Percentiles rank a stretch among this genome's conserved stretches.
Evolutionary conservation across 2,797 vertebrate species (phyloP).

Genomic region (Cyclura pinguis): DNA sequence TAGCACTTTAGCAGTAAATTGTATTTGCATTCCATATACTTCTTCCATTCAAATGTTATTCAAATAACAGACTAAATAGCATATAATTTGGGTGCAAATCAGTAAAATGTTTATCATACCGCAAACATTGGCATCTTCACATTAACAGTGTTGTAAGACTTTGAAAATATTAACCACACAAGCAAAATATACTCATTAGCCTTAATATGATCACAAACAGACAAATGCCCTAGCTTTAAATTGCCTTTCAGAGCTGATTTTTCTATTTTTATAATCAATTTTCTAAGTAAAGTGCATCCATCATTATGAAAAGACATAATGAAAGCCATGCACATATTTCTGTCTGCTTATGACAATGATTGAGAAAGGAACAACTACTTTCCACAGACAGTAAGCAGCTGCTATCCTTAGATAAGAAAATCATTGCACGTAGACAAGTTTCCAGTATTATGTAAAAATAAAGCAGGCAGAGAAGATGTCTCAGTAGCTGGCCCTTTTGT

Average conservation of each 20-base stretch:
- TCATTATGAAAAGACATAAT: slow-evolving; percentile 80
- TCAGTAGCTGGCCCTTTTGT: slow-evolving; percentile 72
- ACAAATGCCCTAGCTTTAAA: slow-evolving; percentile 74
- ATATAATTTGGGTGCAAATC: slow-evolving; percentile 71
- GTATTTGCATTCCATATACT: slow-evolving; percentile 57
- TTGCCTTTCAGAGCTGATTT: slow-evolving; percentile 76
- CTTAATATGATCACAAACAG: slow-evolving; percentile 75
- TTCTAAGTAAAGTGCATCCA: slow-evolving; percentile 75
- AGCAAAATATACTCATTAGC: slow-evolving; percentile 78
- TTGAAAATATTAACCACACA: slow-evolving; percentile 73
- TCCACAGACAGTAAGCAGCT: slow-evolving; percentile 81
- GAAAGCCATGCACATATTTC: slow-evolving; percentile 79
- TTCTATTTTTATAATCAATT: slow-evolving; percentile 82
- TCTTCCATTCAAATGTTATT: slow-evolving; percentile 60
- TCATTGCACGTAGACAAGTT: slow-evolving; percentile 74
- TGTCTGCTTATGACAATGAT: slow-evolving; percentile 80
- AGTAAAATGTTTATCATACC: slow-evolving; percentile 64
- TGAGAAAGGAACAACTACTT: slow-evolving; percentile 81
- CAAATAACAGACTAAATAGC: slow-evolving; percentile 63
- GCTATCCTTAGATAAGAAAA: slow-evolving; percentile 84
- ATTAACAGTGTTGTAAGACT: slow-evolving; percentile 74
- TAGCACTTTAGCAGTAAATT: slow-evolving; percentile 66
- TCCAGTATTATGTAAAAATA: slow-evolving; percentile 74
- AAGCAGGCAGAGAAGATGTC: slow-evolving; percentile 67
- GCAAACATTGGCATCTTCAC: slow-evolving; percentile 63